Conservation (phyloP, 2,113 vertebrate genomes). For the Dascyllus trimaculatus region DNA sequence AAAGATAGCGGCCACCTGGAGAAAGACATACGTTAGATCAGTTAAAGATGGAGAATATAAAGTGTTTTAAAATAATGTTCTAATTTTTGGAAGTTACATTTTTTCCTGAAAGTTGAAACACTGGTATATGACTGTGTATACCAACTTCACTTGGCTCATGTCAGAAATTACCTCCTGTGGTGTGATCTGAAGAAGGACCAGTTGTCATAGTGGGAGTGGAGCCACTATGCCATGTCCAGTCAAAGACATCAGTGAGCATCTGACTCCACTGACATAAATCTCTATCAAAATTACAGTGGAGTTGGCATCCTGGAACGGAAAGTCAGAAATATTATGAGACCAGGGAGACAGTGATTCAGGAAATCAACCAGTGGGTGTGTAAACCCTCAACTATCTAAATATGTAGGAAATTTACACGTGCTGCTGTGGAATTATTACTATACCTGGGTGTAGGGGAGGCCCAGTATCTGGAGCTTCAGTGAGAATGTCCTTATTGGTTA, state of each 20-base stretch:
- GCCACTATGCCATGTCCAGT: too few relatives aligned
- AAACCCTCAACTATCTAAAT: background rate
- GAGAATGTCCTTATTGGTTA: background rate
- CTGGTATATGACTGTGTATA: background rate
- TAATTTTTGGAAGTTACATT: background rate
- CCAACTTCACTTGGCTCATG: background rate
- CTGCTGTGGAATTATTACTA: background rate
- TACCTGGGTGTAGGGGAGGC: conserved; percentile 32
- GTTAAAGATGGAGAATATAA: background rate
- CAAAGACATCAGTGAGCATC: too few relatives aligned
- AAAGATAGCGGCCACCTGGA: conserved; percentile 85
- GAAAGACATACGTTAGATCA: background rate
- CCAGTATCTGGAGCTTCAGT: background rate
- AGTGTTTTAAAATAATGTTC: background rate
- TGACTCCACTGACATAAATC: conserved; percentile 54
- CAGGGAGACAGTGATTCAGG: too few relatives aligned
- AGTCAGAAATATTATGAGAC: background rate
- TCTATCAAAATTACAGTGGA: conserved; percentile 61
- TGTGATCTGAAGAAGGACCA: conserved; percentile 70
- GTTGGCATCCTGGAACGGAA: conserved; percentile 33
- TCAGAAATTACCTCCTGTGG: conserved; percentile 60
- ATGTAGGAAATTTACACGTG: background rate
- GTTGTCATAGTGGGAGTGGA: conserved; percentile 42
- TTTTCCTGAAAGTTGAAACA: background rate
- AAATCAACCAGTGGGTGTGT: background rate